These are phyloP conservation scores for Deroplatys truncata DNA, from an alignment of 2,888 invertebrate genomes.

Conservation along the genomic window DNA sequence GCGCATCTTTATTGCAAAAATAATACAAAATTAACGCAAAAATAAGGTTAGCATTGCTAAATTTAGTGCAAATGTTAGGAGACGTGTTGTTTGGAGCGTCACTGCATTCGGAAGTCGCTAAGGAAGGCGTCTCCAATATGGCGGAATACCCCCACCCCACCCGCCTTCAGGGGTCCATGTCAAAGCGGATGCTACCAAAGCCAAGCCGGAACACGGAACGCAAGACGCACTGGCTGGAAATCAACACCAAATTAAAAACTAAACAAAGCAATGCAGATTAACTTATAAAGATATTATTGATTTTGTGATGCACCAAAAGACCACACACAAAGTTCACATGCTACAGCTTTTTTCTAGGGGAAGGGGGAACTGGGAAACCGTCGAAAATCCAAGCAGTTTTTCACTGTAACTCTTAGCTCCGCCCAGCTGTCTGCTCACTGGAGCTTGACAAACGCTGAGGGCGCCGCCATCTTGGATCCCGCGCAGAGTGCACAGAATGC, in stretches of 20 bases:
- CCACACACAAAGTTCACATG: not conserved
- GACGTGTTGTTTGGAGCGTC: not conserved
- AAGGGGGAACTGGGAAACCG: not conserved
- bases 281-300: not conserved
- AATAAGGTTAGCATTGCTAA: not conserved
- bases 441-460: conserved; percentile 19
- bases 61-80: not conserved
- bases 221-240: not conserved
- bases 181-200: not conserved
- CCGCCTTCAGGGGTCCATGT: not conserved
- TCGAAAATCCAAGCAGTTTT: conserved; percentile 12
- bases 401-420: conserved; percentile 15
- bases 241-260: not conserved
- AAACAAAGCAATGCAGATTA: not conserved
- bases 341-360: not conserved
- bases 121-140: not conserved
- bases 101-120: not conserved
- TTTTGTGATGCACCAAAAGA: not conserved
- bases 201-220: not conserved
- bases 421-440: conserved; percentile 22
- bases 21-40: not conserved
- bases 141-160: not conserved
- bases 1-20: not conserved
- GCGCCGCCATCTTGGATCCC: conserved; percentile 1
- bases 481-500: not conserved